phyloP scores from a whole-genome alignment of 2,888 invertebrate genomes.

The Sarcophaga rosellei region DNA sequence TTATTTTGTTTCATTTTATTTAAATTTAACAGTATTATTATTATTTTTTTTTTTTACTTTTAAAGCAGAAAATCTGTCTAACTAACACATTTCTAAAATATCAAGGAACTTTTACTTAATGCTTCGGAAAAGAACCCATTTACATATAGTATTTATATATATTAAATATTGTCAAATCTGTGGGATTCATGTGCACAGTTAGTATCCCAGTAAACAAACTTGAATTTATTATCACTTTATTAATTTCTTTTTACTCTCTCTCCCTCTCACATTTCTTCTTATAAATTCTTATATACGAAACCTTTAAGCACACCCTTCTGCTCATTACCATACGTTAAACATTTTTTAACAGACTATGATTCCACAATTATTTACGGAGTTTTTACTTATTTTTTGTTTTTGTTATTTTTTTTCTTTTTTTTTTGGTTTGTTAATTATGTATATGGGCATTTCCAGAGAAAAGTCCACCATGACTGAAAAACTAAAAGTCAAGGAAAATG shows the following conservation, averaged over 20 bases:
- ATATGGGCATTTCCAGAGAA: too few relatives aligned
- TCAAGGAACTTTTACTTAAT: slow-evolving; percentile 60
- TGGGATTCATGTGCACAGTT: neutral
- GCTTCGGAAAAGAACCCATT: slow-evolving; percentile 22
- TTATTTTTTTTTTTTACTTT: neutral
- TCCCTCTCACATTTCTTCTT: neutral
- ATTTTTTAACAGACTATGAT: neutral
- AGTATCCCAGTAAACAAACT: neutral
- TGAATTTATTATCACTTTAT: neutral
- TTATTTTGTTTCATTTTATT: neutral
- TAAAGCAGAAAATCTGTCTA: slow-evolving; percentile 16
- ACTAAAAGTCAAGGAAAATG: too few relatives aligned
- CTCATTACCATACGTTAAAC: neutral
- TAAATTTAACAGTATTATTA: neutral
- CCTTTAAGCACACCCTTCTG: neutral
- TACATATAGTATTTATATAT: slow-evolving; percentile 26
- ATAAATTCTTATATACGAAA: neutral
- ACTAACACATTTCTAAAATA: slow-evolving; percentile 38
- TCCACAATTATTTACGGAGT: neutral
- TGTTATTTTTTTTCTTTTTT: neutral
- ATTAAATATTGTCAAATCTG: slow-evolving; percentile 2
- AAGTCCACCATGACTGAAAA: too few relatives aligned
- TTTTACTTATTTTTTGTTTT: too few relatives aligned
- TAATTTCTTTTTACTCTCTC: neutral
- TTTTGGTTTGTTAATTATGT: neutral